A percentile compares a stretch with the other conserved stretches of the same genome.
phyloP scores from a whole-genome alignment of 2,113 vertebrate genomes.

The Phalacrocorax carbo region DNA sequence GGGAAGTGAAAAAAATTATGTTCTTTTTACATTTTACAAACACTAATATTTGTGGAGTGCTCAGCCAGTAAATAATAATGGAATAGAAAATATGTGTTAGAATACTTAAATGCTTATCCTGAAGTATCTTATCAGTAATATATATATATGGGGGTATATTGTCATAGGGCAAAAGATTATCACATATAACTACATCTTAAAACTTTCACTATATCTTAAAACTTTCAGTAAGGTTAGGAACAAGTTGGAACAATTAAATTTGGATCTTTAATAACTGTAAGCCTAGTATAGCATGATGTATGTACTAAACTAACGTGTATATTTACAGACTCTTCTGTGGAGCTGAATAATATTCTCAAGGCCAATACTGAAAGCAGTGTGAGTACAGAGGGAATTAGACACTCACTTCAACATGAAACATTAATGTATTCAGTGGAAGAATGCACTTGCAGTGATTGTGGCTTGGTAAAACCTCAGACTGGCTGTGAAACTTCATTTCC shows the following conservation, averaged over 20 bases:
- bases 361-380: background rate
- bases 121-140: background rate
- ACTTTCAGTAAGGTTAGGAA: background rate
- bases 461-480: background rate
- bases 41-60: background rate
- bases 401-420: slow-evolving; percentile 14
- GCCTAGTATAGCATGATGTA: background rate
- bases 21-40: background rate
- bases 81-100: background rate
- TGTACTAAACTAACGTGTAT: slow-evolving; percentile 11
- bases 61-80: background rate
- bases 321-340: slow-evolving; percentile 34
- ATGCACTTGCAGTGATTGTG: slow-evolving; percentile 69
- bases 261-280: background rate
- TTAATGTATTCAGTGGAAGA: slow-evolving; percentile 70
- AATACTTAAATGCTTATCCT: background rate
- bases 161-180: background rate
- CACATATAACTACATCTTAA: background rate
- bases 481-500: slow-evolving; percentile 73
- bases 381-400: background rate
- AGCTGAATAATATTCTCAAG: background rate
- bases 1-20: background rate
- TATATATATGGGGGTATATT: background rate
- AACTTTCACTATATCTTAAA: background rate
- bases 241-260: background rate